These are phyloP conservation scores for Cremastinae sp. DNA, from an alignment of 2,888 invertebrate genomes.

Conservation along the genomic window DNA sequence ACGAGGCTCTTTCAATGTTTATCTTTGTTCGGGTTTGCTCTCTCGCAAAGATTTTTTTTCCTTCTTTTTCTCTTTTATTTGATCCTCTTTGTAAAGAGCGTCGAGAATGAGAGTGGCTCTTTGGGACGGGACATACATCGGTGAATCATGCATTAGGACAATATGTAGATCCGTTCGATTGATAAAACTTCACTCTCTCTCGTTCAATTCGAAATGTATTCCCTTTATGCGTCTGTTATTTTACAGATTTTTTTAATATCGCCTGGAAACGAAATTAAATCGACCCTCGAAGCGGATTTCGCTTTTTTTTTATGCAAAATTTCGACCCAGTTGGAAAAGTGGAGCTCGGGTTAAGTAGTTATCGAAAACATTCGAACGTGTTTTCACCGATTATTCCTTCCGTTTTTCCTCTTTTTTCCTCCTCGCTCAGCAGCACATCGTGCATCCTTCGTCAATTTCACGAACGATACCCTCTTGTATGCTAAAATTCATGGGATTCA, in stretches of 20 bases:
- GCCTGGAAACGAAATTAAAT: too few species aligned
- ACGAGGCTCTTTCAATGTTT: not conserved
- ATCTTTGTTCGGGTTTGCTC: not conserved
- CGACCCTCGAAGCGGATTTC: too few species aligned
- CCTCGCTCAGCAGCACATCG: too few species aligned
- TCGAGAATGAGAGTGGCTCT: conserved; percentile 2
- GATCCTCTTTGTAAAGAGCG: not conserved
- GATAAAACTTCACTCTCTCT: not conserved
- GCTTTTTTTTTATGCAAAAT: too few species aligned
- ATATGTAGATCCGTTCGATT: not conserved
- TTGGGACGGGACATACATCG: not conserved
- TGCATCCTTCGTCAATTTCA: too few species aligned
- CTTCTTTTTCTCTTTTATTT: not conserved
- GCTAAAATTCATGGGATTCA: too few species aligned
- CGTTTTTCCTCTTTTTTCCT: too few species aligned
- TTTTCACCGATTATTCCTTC: too few species aligned
- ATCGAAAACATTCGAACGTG: too few species aligned
- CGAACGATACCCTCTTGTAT: too few species aligned
- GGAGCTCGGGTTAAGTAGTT: too few species aligned
- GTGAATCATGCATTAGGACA: not conserved
- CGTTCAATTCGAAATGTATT: not conserved
- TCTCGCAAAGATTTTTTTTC: conserved; percentile 12
- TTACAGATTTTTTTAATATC: not conserved
- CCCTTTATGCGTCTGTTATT: not conserved
- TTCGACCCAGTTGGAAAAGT: too few species aligned